Conservation (phyloP, 2,888 invertebrate genomes). For the Stratiomys singularior region DNA sequence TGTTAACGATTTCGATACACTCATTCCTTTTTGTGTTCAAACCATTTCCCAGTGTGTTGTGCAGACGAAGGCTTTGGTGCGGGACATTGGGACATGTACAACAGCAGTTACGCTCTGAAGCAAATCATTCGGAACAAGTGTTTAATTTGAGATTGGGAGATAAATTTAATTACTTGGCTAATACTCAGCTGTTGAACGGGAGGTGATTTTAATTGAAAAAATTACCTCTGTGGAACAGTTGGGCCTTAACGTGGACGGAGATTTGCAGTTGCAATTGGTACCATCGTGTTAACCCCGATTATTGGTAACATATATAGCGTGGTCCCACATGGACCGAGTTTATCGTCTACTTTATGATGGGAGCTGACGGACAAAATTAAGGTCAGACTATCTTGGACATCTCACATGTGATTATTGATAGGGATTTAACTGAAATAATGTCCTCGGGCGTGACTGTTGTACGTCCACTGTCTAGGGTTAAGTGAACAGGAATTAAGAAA, state of each 20-base stretch:
- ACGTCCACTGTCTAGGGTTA: no score
- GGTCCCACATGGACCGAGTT: neutral
- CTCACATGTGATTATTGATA: no score
- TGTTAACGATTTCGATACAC: no score
- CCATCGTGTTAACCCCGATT: constrained; percentile 1
- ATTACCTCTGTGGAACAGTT: constrained; percentile 6
- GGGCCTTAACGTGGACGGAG: neutral
- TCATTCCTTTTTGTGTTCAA: neutral
- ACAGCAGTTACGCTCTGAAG: neutral
- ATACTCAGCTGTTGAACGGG: neutral
- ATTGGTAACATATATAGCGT: neutral
- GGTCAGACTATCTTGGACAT: no score
- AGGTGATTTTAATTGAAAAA: constrained; percentile 35
- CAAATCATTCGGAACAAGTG: constrained; percentile 42
- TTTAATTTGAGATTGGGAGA: constrained; percentile 32
- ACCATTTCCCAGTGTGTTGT: neutral
- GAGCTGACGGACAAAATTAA: neutral
- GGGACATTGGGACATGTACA: neutral
- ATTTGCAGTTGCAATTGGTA: neutral
- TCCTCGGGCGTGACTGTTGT: no score
- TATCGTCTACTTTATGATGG: neutral
- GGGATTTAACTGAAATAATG: no score
- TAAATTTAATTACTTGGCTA: constrained; percentile 36
- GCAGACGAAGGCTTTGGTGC: neutral
- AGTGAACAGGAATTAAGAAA: no score